Evolutionary conservation across 2,797 vertebrate genomes (phyloP), one percentile per base, ranked within the genome.

Genomic region (Lepilemur septentrionalis): DNA sequence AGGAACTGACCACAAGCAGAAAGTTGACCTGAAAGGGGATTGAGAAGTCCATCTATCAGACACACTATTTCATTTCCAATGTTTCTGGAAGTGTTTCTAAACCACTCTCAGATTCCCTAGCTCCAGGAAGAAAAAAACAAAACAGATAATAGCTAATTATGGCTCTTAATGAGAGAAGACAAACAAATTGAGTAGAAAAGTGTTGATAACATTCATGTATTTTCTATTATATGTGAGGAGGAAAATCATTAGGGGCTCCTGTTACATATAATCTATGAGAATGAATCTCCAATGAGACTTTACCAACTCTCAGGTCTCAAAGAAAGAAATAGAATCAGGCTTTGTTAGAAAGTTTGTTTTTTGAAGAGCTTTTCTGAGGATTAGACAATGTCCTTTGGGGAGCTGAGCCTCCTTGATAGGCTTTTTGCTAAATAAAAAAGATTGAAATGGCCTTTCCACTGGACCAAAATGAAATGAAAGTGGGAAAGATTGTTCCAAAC

Each of bases 381-480:
- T 93, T 80, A 93, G 50, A 88, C 59, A 57, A 70, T 59, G 11
- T 89, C 43, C 63, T 88, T 73, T 79, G 43, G 20, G 82, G 14
- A 52, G 22, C 6, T 59, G 0, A n/a, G 17, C 9, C 20, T 92
- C 28, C 87, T 46, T 91, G 46, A 87, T 67, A 72, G 55, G 23
- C 0, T 4, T 41, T 95, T 50, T 59, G 18, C 48, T 78, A 83
- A 95, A 22, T 93, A 48, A 95, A 61, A 59, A 93, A 79, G 59
- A 76, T 70, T 91, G 83, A 81, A 41, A 11, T 75, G 50, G 38
- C 63, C 35, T 94, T 94, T 85, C 12, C 23, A 72, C 22, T 82
- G 15, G n/a, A 93, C 38, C 67, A 79, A 80, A 90, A 84, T 57
- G 41, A 95, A 96, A 95, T 85, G 80, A 89, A 95, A 93, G 65